Evolutionary conservation across 2,888 invertebrate genomes (phyloP).

Genomic region (Troides aeacus): DNA sequence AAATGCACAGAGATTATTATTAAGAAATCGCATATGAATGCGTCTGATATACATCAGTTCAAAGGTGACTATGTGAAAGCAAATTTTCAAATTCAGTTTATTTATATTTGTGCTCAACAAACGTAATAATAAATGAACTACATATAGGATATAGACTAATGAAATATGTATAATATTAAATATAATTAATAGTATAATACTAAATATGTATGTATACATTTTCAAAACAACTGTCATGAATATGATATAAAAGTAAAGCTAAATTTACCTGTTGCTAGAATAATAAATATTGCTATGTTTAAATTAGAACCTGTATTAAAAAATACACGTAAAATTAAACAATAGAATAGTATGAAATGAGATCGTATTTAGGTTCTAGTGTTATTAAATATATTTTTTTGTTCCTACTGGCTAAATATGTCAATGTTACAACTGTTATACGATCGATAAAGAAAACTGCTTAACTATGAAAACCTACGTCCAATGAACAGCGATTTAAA

Average conservation of each 20-base stretch:
- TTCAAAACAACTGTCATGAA: too few relatives aligned
- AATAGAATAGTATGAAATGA: background rate
- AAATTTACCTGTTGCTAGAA: background rate
- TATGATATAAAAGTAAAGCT: too few relatives aligned
- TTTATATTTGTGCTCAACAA: background rate
- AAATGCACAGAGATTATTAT: background rate
- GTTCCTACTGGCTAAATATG: background rate
- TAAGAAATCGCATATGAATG: slow-evolving; percentile 6
- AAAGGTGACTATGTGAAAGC: slow-evolving; percentile 2
- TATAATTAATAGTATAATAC: too few relatives aligned
- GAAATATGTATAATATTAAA: too few relatives aligned
- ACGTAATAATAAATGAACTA: background rate
- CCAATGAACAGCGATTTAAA: slow-evolving; percentile 65
- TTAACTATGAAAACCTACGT: slow-evolving; percentile 55
- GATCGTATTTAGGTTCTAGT: background rate
- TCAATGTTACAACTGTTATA: slow-evolving; percentile 21
- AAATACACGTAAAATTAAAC: background rate
- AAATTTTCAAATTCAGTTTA: background rate
- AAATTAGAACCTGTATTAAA: background rate
- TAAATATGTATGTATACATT: too few relatives aligned
- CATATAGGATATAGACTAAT: too few relatives aligned
- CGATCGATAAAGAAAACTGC: slow-evolving; percentile 39
- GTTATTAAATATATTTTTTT: background rate
- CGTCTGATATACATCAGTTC: slow-evolving; percentile 4
- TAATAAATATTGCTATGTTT: background rate